Evolutionary conservation across 2,797 vertebrate species (phyloP).

Genomic region (Tenualosa ilisha): DNA sequence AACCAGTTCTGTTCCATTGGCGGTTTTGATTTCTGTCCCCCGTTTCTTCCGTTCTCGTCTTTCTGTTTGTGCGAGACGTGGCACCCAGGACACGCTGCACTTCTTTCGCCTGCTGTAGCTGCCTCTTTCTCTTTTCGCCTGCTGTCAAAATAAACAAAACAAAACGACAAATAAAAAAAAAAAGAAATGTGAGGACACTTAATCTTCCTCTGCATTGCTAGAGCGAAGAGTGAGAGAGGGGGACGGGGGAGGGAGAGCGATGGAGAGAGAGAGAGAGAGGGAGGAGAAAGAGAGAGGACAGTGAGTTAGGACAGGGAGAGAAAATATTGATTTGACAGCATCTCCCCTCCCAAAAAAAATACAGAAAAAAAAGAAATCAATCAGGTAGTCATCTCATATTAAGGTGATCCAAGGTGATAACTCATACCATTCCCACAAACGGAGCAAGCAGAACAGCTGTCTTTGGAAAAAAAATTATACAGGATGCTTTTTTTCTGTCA

Average conservation of each 20-base stretch:
- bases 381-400: constrained; percentile 58
- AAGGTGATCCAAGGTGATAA: constrained; percentile 62
- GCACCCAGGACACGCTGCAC: constrained; percentile 21
- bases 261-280: neutral
- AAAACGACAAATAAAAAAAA: constrained; percentile 31
- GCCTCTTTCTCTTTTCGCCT: constrained; percentile 31
- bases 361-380: constrained; percentile 59
- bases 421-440: constrained; percentile 38
- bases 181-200: constrained; percentile 35
- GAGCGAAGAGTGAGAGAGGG: constrained; percentile 37
- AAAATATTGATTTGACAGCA: constrained; percentile 60
- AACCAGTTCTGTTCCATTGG: neutral
- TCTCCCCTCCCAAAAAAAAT: neutral
- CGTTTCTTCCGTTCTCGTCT: neutral
- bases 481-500: constrained; percentile 35
- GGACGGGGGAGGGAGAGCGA: neutral
- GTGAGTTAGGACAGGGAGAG: too few relatives aligned
- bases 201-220: constrained; percentile 56
- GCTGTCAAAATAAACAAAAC: constrained; percentile 45
- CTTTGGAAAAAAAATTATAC: constrained; percentile 31
- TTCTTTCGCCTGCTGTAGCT: constrained; percentile 36
- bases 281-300: neutral
- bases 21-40: neutral
- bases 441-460: constrained; percentile 49
- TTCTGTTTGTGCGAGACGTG: constrained; percentile 32